A percentile compares a stretch with the other conserved stretches of the same genome.
Conservation (phyloP, 1,140 invertebrate species). For the Drosophila tsacasi region DNA sequence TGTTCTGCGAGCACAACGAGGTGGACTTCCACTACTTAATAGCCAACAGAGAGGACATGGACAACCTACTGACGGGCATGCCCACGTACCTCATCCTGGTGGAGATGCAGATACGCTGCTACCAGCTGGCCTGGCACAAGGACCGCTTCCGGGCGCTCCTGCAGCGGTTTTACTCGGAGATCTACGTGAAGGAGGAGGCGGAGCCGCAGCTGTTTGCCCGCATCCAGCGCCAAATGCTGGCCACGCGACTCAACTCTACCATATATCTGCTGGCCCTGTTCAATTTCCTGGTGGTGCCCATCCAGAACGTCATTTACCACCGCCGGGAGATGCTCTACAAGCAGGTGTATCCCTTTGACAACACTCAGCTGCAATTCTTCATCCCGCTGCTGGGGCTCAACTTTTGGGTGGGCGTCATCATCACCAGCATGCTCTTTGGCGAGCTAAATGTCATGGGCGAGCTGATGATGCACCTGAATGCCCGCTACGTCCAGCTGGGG, state of each 20-base stretch:
- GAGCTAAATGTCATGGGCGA: constrained; percentile 74
- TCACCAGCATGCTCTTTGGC: constrained; percentile 65
- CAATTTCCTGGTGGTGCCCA: constrained; percentile 57
- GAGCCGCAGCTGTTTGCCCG: constrained; percentile 34
- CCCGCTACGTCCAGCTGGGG: constrained; percentile 57
- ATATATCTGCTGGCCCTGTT: constrained; percentile 59
- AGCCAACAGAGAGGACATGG: constrained; percentile 53
- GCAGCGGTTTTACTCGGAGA: constrained; percentile 64
- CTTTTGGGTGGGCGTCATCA: constrained; percentile 67
- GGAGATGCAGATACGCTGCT: constrained; percentile 69
- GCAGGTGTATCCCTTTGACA: constrained; percentile 67
- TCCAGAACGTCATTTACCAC: constrained; percentile 59
- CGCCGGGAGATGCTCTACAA: constrained; percentile 68
- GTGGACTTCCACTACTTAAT: constrained; percentile 66
- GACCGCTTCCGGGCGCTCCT: constrained; percentile 52
- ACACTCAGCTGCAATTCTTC: constrained; percentile 42
- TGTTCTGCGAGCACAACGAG: constrained; percentile 57
- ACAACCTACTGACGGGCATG: constrained; percentile 65
- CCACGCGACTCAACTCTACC: constrained; percentile 57
- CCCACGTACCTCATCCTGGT: constrained; percentile 67
- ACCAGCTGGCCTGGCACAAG: constrained; percentile 61
- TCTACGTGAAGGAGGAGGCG: constrained; percentile 50
- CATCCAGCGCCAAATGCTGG: constrained; percentile 59
- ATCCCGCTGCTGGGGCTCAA: constrained; percentile 57
- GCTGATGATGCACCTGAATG: constrained; percentile 74